phyloP scores from a whole-genome alignment of 2,113 vertebrate species.

The Spea multiplicata region DNA sequence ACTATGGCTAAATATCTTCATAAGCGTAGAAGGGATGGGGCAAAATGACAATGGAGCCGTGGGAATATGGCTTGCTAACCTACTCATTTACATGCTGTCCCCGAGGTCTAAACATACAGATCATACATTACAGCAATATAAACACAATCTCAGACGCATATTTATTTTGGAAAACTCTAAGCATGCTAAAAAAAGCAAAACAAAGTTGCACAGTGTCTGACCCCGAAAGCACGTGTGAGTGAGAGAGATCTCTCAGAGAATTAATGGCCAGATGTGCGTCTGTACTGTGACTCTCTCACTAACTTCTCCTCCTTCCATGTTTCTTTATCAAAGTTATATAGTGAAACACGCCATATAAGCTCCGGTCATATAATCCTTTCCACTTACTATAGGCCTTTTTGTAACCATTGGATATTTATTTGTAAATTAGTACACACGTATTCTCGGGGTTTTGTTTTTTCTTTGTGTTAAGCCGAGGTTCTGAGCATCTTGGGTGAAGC shows the following conservation, averaged over 20 bases:
- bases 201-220: slow-evolving; percentile 63
- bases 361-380: too few relatives aligned
- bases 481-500: too few relatives aligned
- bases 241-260: slow-evolving; percentile 43
- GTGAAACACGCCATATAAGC: too few relatives aligned
- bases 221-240: slow-evolving; percentile 65
- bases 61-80: not conserved
- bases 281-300: slow-evolving; percentile 6
- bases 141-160: slow-evolving; percentile 54
- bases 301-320: slow-evolving; percentile 67
- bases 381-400: too few relatives aligned
- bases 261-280: slow-evolving; percentile 27
- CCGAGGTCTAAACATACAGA: slow-evolving; percentile 47
- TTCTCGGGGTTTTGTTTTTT: too few relatives aligned
- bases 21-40: not conserved
- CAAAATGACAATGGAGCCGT: not conserved
- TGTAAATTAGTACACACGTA: too few relatives aligned
- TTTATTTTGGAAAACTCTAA: slow-evolving; percentile 55
- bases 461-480: too few relatives aligned
- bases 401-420: too few relatives aligned
- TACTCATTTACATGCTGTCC: slow-evolving; percentile 8
- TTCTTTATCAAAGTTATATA: slow-evolving; percentile 55
- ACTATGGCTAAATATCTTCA: not conserved
- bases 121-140: slow-evolving; percentile 52
- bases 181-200: slow-evolving; percentile 62